phyloP scores from a whole-genome alignment of 2,888 invertebrate genomes.

The Parnassius mnemosyne region DNA sequence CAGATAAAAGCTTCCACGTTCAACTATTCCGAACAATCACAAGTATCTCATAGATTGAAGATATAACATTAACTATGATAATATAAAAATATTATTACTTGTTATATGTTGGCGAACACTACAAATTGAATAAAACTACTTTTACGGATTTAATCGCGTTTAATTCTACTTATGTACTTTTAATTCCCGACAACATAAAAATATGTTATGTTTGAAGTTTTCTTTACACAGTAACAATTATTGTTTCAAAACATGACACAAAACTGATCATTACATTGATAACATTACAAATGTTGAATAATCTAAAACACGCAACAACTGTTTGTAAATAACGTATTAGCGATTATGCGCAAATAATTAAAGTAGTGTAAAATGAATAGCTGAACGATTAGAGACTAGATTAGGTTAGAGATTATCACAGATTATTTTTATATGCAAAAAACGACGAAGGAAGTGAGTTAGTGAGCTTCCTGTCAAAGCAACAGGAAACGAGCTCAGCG shows the following conservation, averaged over 20 bases:
- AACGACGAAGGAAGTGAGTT: conserved; percentile 8
- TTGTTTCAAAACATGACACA: no score
- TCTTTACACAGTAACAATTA: no score
- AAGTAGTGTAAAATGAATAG: not conserved
- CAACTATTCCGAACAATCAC: not conserved
- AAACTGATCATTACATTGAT: no score
- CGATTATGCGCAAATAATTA: not conserved
- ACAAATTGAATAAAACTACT: no score
- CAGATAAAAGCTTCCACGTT: conserved; percentile 13
- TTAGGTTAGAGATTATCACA: conserved; percentile 2
- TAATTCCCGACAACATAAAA: no score
- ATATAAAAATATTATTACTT: not conserved
- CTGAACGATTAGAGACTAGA: not conserved
- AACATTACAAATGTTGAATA: no score
- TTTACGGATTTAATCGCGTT: no score
- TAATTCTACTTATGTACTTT: not conserved
- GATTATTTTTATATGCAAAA: conserved; percentile 3
- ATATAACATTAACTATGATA: not conserved
- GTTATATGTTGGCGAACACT: no score
- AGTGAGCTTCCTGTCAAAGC: conserved; percentile 18
- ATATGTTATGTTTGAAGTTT: no score
- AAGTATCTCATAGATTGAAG: not conserved
- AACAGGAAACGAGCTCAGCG: conserved; percentile 6
- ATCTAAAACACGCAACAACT: not conserved
- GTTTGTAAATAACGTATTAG: not conserved